Conservation (phyloP, 2,113 vertebrate species). For the Thalassarche chlororhynchos region DNA sequence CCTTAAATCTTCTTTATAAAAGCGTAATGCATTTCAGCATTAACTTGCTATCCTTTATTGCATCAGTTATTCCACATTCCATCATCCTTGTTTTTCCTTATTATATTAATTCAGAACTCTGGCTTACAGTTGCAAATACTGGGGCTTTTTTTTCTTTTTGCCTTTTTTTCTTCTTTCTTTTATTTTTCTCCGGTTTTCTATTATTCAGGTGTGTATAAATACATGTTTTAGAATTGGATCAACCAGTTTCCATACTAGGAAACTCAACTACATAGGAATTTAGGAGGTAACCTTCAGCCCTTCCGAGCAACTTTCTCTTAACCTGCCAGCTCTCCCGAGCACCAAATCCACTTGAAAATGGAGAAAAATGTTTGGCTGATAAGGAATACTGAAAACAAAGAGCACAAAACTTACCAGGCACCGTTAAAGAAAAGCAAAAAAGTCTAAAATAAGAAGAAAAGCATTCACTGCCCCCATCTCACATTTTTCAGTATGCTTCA, state of each 20-base stretch:
- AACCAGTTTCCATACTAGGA: neutral
- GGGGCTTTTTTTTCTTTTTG: neutral
- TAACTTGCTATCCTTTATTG: neutral
- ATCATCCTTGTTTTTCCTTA: neutral
- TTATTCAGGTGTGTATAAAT: neutral
- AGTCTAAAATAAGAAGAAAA: neutral
- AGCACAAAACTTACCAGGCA: neutral
- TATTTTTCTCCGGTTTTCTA: neutral
- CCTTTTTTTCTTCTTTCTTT: neutral
- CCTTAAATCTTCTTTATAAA: neutral
- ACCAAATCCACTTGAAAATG: neutral
- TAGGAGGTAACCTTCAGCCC: neutral
- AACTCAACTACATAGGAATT: neutral
- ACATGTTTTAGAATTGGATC: neutral
- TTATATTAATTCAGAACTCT: neutral
- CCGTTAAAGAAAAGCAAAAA: neutral
- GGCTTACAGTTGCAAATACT: neutral
- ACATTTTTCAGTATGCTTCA: accelerated
- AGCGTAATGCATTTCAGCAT: neutral
- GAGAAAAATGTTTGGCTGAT: neutral
- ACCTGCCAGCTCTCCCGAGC: neutral
- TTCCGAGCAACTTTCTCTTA: neutral
- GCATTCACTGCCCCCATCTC: neutral
- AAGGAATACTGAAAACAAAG: neutral
- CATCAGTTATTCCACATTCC: neutral